Conservation (phyloP, 2,797 vertebrate species). For the Microctenopoma steveboyesi region DNA sequence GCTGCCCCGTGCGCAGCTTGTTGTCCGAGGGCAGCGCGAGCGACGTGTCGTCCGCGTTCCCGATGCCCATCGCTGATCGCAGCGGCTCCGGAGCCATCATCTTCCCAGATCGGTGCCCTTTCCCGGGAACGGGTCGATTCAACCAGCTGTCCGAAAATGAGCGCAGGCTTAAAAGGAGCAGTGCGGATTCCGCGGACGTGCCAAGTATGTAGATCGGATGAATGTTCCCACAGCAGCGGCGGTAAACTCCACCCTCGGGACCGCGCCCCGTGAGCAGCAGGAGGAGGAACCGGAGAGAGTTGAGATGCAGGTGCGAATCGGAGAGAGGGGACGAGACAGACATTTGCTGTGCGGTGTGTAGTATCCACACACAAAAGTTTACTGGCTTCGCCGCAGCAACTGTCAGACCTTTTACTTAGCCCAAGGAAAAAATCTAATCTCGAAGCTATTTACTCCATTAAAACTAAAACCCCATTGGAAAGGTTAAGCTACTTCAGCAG, state of each 20-base stretch:
- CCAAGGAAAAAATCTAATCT: too few species aligned
- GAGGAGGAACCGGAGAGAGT: background rate
- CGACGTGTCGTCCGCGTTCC: slow-evolving; percentile 78
- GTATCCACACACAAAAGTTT: too few species aligned
- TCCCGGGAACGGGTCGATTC: background rate
- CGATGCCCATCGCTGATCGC: slow-evolving; percentile 54
- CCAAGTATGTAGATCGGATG: background rate
- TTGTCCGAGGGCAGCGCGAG: slow-evolving; percentile 80
- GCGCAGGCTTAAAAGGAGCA: background rate
- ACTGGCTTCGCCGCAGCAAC: too few species aligned
- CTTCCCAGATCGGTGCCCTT: slow-evolving; percentile 22
- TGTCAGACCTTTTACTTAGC: too few species aligned
- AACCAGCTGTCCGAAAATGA: background rate
- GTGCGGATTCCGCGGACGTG: background rate
- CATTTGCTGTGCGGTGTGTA: too few species aligned
- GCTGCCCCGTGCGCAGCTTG: slow-evolving; percentile 67
- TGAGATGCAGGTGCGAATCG: slow-evolving; percentile 39
- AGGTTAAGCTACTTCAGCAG: too few species aligned
- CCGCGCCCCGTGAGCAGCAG: slow-evolving; percentile 59
- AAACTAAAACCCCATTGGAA: too few species aligned
- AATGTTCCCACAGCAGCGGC: slow-evolving; percentile 14
- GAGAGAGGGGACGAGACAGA: slow-evolving; percentile 6
- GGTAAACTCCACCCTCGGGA: slow-evolving; percentile 57
- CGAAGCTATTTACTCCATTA: too few species aligned
- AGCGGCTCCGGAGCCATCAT: slow-evolving; percentile 76